Evolutionary conservation across 1,140 invertebrate genomes (phyloP).

Genomic region (Neodiprion pinetum): DNA sequence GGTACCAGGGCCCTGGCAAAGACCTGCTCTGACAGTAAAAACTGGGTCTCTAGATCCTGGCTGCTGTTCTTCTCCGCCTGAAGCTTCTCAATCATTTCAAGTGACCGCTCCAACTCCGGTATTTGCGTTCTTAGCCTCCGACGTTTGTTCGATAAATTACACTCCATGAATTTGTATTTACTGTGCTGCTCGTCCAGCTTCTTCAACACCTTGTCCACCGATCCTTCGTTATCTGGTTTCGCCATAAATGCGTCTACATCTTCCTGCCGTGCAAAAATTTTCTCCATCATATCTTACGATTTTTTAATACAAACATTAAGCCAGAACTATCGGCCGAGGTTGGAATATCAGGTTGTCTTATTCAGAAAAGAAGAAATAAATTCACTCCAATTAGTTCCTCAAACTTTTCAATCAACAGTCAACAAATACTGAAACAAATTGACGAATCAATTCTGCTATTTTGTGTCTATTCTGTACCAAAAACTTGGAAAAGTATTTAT

Average conservation of each 20-base stretch:
- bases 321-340: conserved; percentile 25
- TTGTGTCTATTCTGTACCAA: too few species aligned
- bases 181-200: conserved; percentile 89
- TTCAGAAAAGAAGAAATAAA: not conserved
- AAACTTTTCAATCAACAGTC: too few species aligned
- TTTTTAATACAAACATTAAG: conserved; percentile 10
- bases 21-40: conserved; percentile 94
- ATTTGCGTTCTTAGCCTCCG: conserved; percentile 88
- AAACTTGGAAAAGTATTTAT: too few species aligned
- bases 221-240: conserved; percentile 78
- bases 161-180: conserved; percentile 98
- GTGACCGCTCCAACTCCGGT: conserved; percentile 89
- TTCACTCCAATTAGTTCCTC: too few species aligned
- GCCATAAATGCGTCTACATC: conserved; percentile 95
- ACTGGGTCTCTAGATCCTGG: conserved; percentile 84
- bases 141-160: conserved; percentile 84
- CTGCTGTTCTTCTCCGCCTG: conserved; percentile 77
- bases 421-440: too few species aligned
- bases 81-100: conserved; percentile 92
- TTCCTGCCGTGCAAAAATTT: conserved; percentile 71
- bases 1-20: conserved; percentile 89
- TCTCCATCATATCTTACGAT: not conserved
- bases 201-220: conserved; percentile 83
- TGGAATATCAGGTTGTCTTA: conserved; percentile 24
- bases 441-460: too few species aligned